Conservation (phyloP, 2,888 invertebrate species). For the Polyommatus iphigenia region DNA sequence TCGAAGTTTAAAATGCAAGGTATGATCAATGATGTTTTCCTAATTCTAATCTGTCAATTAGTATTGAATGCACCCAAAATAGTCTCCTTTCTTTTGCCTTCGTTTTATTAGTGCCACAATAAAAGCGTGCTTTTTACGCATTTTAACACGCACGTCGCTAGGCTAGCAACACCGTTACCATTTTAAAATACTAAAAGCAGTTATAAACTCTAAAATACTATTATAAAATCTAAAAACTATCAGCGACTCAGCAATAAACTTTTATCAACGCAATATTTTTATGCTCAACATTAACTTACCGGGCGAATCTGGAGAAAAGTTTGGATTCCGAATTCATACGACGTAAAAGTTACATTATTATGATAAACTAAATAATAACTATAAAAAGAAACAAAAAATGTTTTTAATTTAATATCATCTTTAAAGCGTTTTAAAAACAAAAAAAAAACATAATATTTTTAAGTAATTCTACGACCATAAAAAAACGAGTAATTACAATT, state of each 20-base stretch:
- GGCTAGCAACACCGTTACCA: too few relatives aligned
- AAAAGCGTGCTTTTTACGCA: too few relatives aligned
- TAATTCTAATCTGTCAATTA: too few relatives aligned
- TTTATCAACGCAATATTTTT: background rate
- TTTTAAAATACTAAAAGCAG: too few relatives aligned
- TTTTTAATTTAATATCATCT: background rate
- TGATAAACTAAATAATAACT: too few relatives aligned
- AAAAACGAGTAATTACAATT: background rate
- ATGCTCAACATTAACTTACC: background rate
- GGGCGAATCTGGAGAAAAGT: background rate
- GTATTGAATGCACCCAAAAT: too few relatives aligned
- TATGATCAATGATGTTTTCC: too few relatives aligned
- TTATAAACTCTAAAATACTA: background rate
- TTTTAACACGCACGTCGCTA: too few relatives aligned
- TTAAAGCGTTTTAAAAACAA: background rate
- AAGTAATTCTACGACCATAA: background rate
- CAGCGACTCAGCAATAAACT: background rate
- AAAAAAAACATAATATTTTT: background rate
- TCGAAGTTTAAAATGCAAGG: too few relatives aligned
- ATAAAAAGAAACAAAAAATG: background rate
- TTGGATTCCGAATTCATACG: background rate
- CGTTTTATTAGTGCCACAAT: too few relatives aligned
- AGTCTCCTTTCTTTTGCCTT: too few relatives aligned
- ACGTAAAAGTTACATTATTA: background rate
- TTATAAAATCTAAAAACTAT: too few relatives aligned